Evolutionary conservation across 2,888 invertebrate species (phyloP).

Genomic region (Epinotia nisella): DNA sequence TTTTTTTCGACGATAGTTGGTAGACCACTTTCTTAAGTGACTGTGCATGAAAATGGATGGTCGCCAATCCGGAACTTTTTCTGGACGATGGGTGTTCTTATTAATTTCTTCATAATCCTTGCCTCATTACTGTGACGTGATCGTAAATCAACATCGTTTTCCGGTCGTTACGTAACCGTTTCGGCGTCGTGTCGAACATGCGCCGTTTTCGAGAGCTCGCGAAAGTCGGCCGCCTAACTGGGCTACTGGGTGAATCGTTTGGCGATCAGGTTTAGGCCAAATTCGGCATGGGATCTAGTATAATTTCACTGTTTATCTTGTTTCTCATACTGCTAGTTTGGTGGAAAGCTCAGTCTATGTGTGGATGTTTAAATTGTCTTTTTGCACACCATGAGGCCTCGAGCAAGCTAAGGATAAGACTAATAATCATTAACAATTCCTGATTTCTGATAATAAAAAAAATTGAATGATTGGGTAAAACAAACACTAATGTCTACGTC

Average conservation of each 20-base stretch:
- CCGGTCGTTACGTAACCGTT: slow-evolving; percentile 47
- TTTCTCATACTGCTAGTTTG: neutral
- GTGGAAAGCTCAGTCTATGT: neutral
- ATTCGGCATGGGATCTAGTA: neutral
- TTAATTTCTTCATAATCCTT: neutral
- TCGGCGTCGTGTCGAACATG: slow-evolving; percentile 45
- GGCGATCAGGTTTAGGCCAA: slow-evolving; percentile 46
- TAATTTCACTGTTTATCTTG: slow-evolving; percentile 9
- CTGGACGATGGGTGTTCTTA: neutral
- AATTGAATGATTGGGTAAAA: too few species aligned
- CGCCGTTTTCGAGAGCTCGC: slow-evolving; percentile 53
- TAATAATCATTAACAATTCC: neutral
- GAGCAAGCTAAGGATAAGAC: neutral
- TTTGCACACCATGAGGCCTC: neutral
- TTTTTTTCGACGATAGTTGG: too few species aligned
- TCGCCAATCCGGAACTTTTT: neutral
- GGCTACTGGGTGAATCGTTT: slow-evolving; percentile 57
- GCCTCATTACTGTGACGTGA: neutral
- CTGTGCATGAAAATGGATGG: too few species aligned
- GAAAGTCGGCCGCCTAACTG: slow-evolving; percentile 57
- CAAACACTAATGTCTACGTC: too few species aligned
- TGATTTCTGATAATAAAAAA: too few species aligned
- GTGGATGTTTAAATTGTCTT: neutral
- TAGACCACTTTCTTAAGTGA: too few species aligned
- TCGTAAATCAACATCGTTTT: slow-evolving; percentile 35